Base-by-base conservation (phyloP, 2,113 vertebrate species). In the Cynocephalus volans region DNA sequence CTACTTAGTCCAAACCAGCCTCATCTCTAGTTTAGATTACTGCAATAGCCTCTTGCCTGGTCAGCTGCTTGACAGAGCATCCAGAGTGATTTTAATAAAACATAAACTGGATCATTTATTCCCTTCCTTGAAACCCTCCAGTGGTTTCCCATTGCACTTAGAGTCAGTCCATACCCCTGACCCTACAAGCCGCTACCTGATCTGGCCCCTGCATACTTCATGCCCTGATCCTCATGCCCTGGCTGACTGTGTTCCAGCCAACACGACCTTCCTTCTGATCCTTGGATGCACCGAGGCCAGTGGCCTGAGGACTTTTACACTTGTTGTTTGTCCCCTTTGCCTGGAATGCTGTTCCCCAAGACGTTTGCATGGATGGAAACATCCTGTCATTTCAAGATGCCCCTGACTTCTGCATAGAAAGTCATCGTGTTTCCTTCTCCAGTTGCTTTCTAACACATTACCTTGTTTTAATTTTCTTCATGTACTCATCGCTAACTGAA, bases 381-480 rank as follows among this genome's bases (percentile, higher is more conserved):
- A 24, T 6, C 19, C 58, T 62, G 21, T 26, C 45, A 50, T 69
- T 69, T 69, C 21, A 19, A 88, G 15, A 88, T 24, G 17, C 7
- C 6, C 36, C 45, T 28, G 8, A 5, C 21, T 60, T 90, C n/a
- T 87, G 5, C 2, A 2, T 24, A 65, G 72, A 21, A 79, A 76
- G 81, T 75, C 45, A 75, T 17, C 8, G 19, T 6, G 15, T 21
- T n/a, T 18, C 1, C 3, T 45, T 11, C 23, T 31, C 13, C 13
- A 70, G 0, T 64, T 81, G 36, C 82, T 62, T 90, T 50, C 72
- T 81, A 56, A 75, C 41, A 24, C 13, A 10, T 52, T n/a, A 5
- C 6, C 52, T 48, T 67, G 8, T 60, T 95, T 81, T 93, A n/a
- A 48, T 80, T 96, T 92, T 90, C 62, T 94, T 84, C 8, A 45